Evolutionary conservation across 2,888 invertebrate species (phyloP), one percentile per base, ranked within the genome.

Genomic region (Tigriopus californicus): DNA sequence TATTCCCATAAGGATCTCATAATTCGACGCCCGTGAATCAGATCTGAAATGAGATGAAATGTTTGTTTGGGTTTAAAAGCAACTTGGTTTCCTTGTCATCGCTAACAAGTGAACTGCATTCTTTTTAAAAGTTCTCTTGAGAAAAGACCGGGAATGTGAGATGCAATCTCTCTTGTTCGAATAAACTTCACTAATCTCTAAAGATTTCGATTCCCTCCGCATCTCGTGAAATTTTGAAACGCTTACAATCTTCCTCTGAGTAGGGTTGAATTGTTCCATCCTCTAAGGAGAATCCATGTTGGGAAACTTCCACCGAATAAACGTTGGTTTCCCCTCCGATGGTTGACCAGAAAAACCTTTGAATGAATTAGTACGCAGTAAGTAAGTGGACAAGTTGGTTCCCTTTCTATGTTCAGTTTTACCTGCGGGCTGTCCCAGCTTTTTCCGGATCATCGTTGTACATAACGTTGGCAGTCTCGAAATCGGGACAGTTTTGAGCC

Each of bases 401-500:
- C 15, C 8, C 10, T 15, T 12, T 48, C n/a, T n/a, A 15, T 8
- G 15, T 48, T 48, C 25, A 8, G 41, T 13, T 62, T 64, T 79
- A 85, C 73, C 94, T 79, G 64, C 97, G 77, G 0, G 91, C 85
- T 25, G 88, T 87, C 40, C 95, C 94, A 18, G 80, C 78, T 71
- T 90, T 87, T 59, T 79, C 78, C 0, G 81, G 76, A 72, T 97
- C 95, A n/a, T 87, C 79, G 75, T 97, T 97, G 74, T 86, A 97
- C 77, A 91, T 83, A 58, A 92, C 91, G 68, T 85, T 84, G 47
- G 80, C 79, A 6, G 80, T 69, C 33, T 82, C 80, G 75, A 91
- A 98, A 66, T 95, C 95, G 66, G 89, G 88, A 0, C 91, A 81
- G 64, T 87, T 83, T 65, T 81, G 80, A 49, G 85, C 81, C 61